Conservation (phyloP, 1,140 invertebrate species). For the Cardiocondyla obscurior region DNA sequence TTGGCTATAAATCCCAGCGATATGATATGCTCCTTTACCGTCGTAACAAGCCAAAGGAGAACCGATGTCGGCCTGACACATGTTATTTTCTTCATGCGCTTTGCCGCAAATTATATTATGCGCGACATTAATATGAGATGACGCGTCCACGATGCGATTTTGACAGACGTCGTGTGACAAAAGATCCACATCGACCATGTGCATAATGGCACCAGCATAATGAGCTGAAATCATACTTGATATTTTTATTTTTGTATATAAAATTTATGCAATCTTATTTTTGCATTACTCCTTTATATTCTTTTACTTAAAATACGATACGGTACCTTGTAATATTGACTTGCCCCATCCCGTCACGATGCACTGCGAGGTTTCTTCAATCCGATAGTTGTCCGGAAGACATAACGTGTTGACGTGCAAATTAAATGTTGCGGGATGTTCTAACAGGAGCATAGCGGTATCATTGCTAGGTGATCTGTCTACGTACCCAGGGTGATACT, state of each 20-base stretch:
- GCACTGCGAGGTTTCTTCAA: conserved; percentile 84
- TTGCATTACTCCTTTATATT: not conserved
- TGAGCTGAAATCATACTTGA: conserved; percentile 86
- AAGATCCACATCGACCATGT: conserved; percentile 88
- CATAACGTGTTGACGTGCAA: conserved; percentile 91
- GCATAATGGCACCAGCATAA: conserved; percentile 89
- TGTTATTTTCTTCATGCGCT: conserved; percentile 76
- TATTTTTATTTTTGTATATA: not conserved
- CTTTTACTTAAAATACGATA: not conserved
- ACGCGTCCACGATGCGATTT: conserved; percentile 68
- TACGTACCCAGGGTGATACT: conserved; percentile 89
- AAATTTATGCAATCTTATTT: not conserved
- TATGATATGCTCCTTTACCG: conserved; percentile 87
- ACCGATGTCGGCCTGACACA: conserved; percentile 89
- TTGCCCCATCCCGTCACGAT: conserved; percentile 93
- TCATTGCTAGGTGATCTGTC: conserved; percentile 87
- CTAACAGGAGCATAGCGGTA: conserved; percentile 88
- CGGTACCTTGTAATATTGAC: conserved; percentile 89
- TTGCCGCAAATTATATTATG: conserved; percentile 77
- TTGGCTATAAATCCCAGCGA: conserved; percentile 90
- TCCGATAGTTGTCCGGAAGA: conserved; percentile 82
- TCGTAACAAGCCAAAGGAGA: conserved; percentile 90
- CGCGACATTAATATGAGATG: conserved; percentile 67
- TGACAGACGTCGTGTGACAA: conserved; percentile 86
- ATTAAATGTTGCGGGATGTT: conserved; percentile 86